Evolutionary conservation across 2,888 invertebrate species (phyloP).

Genomic region (Tanytarsus gracilentus): DNA sequence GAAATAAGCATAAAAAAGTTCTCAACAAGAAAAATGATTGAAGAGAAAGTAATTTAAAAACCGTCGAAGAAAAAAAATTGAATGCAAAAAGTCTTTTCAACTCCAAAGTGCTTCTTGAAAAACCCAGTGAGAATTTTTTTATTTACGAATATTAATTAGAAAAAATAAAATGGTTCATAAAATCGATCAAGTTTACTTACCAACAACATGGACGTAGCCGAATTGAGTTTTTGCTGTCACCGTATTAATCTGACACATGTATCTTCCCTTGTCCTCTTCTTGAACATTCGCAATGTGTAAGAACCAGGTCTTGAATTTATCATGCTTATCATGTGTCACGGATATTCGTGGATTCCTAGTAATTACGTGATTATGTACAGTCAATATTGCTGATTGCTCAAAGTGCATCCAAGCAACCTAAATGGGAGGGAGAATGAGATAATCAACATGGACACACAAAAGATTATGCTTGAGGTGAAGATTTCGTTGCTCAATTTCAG

Average conservation of each 20-base stretch:
- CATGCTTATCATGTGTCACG: slow-evolving; percentile 81
- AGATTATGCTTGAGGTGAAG: not conserved
- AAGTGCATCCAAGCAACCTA: slow-evolving; percentile 96
- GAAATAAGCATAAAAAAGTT: not conserved
- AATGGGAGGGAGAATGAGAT: slow-evolving; percentile 37
- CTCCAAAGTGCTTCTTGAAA: not conserved
- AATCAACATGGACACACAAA: too few species aligned
- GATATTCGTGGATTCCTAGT: slow-evolving; percentile 86
- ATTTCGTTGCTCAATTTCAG: too few species aligned
- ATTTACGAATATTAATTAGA: too few species aligned
- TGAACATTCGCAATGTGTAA: slow-evolving; percentile 86
- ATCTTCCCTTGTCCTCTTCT: slow-evolving; percentile 82
- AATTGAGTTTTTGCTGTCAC: slow-evolving; percentile 88
- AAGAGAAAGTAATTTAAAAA: slow-evolving; percentile 27
- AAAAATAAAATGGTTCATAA: too few species aligned
- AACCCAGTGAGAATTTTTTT: not conserved
- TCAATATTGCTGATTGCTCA: slow-evolving; percentile 85
- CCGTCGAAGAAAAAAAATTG: slow-evolving; percentile 4
- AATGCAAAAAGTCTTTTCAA: slow-evolving; percentile 13
- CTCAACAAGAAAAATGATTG: slow-evolving; percentile 17
- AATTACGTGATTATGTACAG: slow-evolving; percentile 90
- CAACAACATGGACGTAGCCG: slow-evolving; percentile 84
- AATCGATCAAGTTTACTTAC: slow-evolving; percentile 53
- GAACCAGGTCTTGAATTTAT: slow-evolving; percentile 77
- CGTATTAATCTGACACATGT: slow-evolving; percentile 92